A percentile compares a stretch with the other conserved stretches of the same genome.
phyloP scores from a whole-genome alignment of 2,888 invertebrate species.

The Habrosyne pyritoides region DNA sequence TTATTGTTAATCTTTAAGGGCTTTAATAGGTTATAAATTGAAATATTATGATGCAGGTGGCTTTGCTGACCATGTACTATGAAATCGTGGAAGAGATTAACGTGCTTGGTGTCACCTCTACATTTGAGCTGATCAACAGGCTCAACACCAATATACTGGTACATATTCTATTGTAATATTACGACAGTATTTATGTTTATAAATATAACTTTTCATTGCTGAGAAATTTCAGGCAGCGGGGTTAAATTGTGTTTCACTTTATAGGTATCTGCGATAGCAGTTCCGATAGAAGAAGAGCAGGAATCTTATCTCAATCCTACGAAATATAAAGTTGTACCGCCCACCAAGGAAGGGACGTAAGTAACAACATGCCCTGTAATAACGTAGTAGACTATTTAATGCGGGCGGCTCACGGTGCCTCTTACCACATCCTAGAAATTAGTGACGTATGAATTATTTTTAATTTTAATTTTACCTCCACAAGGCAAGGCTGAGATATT shows the following conservation, averaged over 20 bases:
- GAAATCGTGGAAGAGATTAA: conserved; percentile 86
- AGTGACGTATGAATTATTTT: no score
- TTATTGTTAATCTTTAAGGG: no score
- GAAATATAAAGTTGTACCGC: conserved; percentile 48
- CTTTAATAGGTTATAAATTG: no score
- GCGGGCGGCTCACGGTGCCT: no score
- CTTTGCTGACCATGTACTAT: conserved; percentile 86
- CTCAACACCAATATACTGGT: conserved; percentile 81
- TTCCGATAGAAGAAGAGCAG: conserved; percentile 36
- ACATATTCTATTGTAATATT: conserved; percentile 22
- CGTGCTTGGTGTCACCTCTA: conserved; percentile 85
- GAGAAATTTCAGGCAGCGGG: neutral
- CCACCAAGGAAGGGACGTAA: conserved; percentile 45
- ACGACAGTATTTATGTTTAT: neutral
- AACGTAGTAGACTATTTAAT: no score
- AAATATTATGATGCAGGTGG: conserved; percentile 72
- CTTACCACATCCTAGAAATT: no score
- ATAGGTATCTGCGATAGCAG: conserved; percentile 42
- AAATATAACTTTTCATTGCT: neutral
- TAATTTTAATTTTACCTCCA: no score
- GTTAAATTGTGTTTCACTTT: neutral
- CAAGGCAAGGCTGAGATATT: no score
- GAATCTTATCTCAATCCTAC: conserved; percentile 40
- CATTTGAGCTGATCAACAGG: conserved; percentile 85
- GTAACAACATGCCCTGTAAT: no score